A percentile compares a stretch with the other conserved stretches of the same genome.
Conservation (phyloP, 2,888 invertebrate species). For the Galerucella pusilla region DNA sequence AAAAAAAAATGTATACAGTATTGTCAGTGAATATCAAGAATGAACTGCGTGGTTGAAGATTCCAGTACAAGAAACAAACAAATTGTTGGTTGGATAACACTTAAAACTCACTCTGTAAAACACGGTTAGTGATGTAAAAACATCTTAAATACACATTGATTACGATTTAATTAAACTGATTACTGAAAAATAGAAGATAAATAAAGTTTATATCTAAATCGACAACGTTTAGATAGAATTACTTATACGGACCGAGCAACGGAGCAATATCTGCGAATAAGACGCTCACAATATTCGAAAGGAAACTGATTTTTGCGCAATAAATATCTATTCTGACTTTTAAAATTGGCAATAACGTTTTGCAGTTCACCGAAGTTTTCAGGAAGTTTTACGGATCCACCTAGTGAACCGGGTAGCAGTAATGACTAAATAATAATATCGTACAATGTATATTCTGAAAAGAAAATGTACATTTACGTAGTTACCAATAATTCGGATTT, state of each 20-base stretch:
- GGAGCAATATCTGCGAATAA: not conserved
- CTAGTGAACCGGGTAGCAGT: slow-evolving; percentile 35
- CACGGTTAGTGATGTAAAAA: no score
- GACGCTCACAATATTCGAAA: not conserved
- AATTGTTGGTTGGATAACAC: no score
- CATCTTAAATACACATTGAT: not conserved
- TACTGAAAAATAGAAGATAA: not conserved
- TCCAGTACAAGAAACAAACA: no score
- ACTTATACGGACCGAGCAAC: not conserved
- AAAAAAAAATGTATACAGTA: no score
- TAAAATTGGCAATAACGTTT: slow-evolving; percentile 39
- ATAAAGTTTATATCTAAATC: not conserved
- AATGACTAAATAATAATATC: slow-evolving; percentile 37
- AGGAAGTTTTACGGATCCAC: slow-evolving; percentile 38
- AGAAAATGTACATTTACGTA: slow-evolving; percentile 24
- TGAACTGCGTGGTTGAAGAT: no score
- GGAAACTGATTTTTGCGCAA: slow-evolving; percentile 29
- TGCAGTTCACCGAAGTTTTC: slow-evolving; percentile 36
- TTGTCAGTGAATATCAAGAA: no score
- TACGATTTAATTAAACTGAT: not conserved
- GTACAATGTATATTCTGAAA: slow-evolving; percentile 27
- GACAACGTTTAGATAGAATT: not conserved
- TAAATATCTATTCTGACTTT: slow-evolving; percentile 29
- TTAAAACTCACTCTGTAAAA: no score
- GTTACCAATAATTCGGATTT: slow-evolving; percentile 22